These are phyloP conservation scores for Drosophila elegans DNA, from an alignment of 1,140 invertebrate species.

Conservation along the genomic window DNA sequence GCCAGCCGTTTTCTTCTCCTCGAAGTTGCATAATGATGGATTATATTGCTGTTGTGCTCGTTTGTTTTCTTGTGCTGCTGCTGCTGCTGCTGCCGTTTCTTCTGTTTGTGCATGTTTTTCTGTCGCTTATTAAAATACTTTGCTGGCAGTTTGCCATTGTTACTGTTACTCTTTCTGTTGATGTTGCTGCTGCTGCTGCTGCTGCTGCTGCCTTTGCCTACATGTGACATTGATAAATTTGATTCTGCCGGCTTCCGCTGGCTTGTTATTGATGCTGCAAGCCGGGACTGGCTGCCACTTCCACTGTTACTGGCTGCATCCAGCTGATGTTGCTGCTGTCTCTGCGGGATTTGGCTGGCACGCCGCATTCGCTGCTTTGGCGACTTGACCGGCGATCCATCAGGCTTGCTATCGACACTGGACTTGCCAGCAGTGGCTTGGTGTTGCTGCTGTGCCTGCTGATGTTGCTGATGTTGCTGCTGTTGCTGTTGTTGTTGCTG, in stretches of 20 bases:
- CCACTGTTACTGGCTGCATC: slow-evolving; percentile 27
- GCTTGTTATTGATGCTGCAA: slow-evolving; percentile 58
- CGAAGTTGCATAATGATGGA: slow-evolving; percentile 77
- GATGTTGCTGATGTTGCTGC: slow-evolving; percentile 44
- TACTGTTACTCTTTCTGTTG: slow-evolving; percentile 47
- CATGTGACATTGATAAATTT: slow-evolving; percentile 84
- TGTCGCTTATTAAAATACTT: slow-evolving; percentile 83
- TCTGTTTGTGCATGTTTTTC: slow-evolving; percentile 78
- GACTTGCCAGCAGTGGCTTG: slow-evolving; percentile 51
- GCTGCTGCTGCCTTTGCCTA: slow-evolving; percentile 53
- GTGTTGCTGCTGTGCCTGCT: slow-evolving; percentile 27
- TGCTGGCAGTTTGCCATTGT: slow-evolving; percentile 72
- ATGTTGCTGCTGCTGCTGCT: slow-evolving; percentile 9
- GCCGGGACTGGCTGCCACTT: slow-evolving; percentile 9
- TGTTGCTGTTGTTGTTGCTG: slow-evolving; percentile 47
- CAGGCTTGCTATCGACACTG: slow-evolving; percentile 73
- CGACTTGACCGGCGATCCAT: slow-evolving; percentile 76
- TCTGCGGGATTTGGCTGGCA: slow-evolving; percentile 33
- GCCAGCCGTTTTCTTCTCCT: slow-evolving; percentile 65
- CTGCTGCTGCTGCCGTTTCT: slow-evolving; percentile 20
- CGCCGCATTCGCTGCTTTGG: slow-evolving; percentile 61
- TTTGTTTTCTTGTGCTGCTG: slow-evolving; percentile 36
- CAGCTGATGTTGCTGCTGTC: slow-evolving; percentile 47
- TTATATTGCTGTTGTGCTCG: slow-evolving; percentile 69
- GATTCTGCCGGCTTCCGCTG: slow-evolving; percentile 63